Base-by-base conservation (phyloP, 1,140 invertebrate species). In the Ceratina japonica region DNA sequence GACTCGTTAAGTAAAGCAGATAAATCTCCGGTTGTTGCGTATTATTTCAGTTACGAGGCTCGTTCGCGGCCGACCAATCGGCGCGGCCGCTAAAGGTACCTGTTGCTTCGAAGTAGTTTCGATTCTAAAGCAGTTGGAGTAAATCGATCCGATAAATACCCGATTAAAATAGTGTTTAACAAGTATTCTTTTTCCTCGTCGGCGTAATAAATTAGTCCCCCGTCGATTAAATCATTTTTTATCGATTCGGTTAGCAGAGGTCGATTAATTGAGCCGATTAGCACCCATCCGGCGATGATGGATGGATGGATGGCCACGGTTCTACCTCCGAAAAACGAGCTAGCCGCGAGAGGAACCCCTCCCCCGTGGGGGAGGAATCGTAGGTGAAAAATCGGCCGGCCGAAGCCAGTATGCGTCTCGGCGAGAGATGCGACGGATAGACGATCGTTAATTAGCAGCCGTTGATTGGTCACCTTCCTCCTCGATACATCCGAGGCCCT, bases 401-500 rank as follows among this genome's bases (percentile, higher is more conserved):
- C 63, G 37, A 58, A 64, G 31, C 65, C 44, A 71, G 66, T 63
- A 70, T 49, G 4, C 4, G 37, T 8, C 3, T 44, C 62, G 22
- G n/a, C 12, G 59, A 64, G 20, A 78, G 51, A 81, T 74, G 44
- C 52, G 51, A 81, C 49, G 71, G 69, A 70, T 74, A 70, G 72
- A 52, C 73, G 18, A 24, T 70, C 51, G 31, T 62, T 89, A 89
- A 89, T 89, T 89, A 89, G 75, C 82, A 80, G 66, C 75, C 72
- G 85, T 81, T 88, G 88, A 89, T 89, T 89, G 88, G 87, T 80
- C 86, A 89, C 82, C 87, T 86, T 88, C 77, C 56, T 78, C 74
- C 74, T 59, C 74, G 73, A n/a, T 62, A 65, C 75, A 80, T 31
- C 51, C 59, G 59, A 69, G 12, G 66, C 66, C 20, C 37, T 51